Base-by-base conservation (phyloP, 2,888 invertebrate genomes). In the Synergus laeviventris region DNA sequence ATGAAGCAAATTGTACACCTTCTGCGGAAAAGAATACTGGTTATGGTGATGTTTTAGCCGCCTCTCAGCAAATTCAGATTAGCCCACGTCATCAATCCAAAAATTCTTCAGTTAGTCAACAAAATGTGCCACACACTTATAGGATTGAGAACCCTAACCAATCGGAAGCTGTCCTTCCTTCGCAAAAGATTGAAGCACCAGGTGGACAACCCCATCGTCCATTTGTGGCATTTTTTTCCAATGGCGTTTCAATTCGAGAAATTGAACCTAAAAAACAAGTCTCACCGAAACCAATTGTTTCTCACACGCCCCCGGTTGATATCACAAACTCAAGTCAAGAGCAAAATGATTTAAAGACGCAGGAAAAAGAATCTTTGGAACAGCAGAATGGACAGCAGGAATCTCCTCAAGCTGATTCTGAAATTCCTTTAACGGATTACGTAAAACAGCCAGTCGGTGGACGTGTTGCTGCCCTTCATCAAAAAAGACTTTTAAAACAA, bases 391-490 rank as follows among this genome's bases (percentile, higher is more conserved):
- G 11, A 11, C n/a, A 24, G 3, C 14, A 66, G 24, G 16, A 24
- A 14, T 16, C 18, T 9, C 31, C n/a, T 3, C 49, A n/a, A n/a
- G 12, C 3, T 12, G 1, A n/a, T n/a, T 12, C 31, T 8, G 49
- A 54, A 36, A 54, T n/a, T 31, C 12, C 16, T 7, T 7, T 39
- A 60, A 11, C 31, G 3, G 76, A 79, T 21, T 79, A 73, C 12
- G 82, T 86, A 8, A 78, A 64, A 12, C 85, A 85, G 64, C 84
- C 84, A 7, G 56, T 84, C 12, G 85, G 82, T 21, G 84, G 83
- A 12, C 77, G 78, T 24, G 84, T 80, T 21, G 77, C 81, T 11
- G 60, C 45, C 1, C 9, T 73, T 38, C 75, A 83, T 42, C 75
- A 76, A 14, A 45, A 73, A 64, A 16, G 45, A 9, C 11, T 76